A percentile compares a stretch with the other conserved stretches of the same genome.
Evolutionary conservation across 2,888 invertebrate species (phyloP).

Genomic region (Parascotia fuliginaria): DNA sequence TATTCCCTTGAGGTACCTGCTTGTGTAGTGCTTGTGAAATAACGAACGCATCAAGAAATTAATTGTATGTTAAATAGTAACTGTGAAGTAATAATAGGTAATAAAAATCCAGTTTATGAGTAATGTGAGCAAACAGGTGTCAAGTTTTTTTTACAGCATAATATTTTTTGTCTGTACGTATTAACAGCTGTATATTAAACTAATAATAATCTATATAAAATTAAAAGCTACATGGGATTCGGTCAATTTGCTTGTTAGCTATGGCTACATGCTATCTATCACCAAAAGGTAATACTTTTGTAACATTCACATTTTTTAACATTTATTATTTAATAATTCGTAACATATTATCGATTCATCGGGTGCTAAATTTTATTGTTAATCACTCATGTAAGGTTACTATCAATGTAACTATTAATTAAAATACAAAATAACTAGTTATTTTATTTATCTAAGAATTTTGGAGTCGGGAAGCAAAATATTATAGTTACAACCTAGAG

Average conservation of each 20-base stretch:
- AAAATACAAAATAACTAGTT: neutral
- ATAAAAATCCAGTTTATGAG: conserved; percentile 1
- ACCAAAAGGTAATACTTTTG: conserved; percentile 13
- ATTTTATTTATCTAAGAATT: too few relatives aligned
- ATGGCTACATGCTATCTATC: too few relatives aligned
- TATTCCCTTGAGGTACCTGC: conserved; percentile 29
- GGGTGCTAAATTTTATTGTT: conserved; percentile 27
- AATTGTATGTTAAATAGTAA: conserved; percentile 10
- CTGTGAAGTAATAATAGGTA: neutral
- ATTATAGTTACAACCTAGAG: too few relatives aligned
- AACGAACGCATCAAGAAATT: conserved; percentile 22
- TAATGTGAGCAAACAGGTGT: too few relatives aligned
- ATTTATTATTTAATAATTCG: conserved; percentile 31
- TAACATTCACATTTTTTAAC: conserved; percentile 16
- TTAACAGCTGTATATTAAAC: too few relatives aligned
- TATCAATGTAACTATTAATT: conserved; percentile 10
- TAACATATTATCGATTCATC: conserved; percentile 29
- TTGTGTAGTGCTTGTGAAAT: conserved; percentile 31
- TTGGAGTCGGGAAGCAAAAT: too few relatives aligned
- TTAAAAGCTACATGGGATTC: too few relatives aligned
- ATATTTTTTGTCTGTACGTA: too few relatives aligned
- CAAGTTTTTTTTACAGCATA: too few relatives aligned
- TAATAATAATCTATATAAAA: too few relatives aligned
- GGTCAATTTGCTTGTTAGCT: too few relatives aligned
- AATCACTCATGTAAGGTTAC: conserved; percentile 19